Evolutionary conservation across 2,888 invertebrate species (phyloP).

Genomic region (Loripinus fragilis): DNA sequence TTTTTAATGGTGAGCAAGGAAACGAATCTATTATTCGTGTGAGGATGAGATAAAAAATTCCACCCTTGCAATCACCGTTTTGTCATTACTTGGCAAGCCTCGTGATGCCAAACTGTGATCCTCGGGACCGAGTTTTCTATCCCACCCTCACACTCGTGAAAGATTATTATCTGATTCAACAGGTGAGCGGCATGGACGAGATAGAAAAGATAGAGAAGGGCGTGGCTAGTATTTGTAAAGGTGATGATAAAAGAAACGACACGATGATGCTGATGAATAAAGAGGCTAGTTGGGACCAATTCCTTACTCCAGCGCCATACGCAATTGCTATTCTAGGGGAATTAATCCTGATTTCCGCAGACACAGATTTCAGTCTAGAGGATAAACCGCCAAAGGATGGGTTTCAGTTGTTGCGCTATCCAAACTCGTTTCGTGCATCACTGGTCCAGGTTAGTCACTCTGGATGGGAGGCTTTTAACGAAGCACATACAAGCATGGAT

Average conservation of each 20-base stretch:
- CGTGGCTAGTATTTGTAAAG: no score
- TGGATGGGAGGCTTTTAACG: not conserved
- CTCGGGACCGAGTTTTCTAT: no score
- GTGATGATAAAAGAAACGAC: conserved; percentile 5
- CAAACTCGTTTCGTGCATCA: not conserved
- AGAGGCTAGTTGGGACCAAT: conserved; percentile 12
- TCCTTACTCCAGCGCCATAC: not conserved
- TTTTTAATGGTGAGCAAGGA: no score
- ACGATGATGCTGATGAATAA: conserved; percentile 3
- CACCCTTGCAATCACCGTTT: no score
- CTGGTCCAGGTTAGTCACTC: not conserved
- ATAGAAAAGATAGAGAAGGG: no score
- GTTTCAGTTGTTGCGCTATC: not conserved
- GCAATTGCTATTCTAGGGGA: not conserved
- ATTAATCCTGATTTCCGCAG: not conserved
- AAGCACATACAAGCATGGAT: conserved; percentile 19
- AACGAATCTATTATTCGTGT: no score
- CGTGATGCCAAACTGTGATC: no score
- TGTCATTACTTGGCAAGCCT: no score
- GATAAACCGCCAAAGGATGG: not conserved
- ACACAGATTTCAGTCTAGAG: not conserved
- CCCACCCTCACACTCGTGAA: no score
- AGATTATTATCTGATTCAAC: no score
- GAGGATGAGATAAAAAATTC: no score
- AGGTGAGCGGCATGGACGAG: no score